Conservation (phyloP, 2,888 invertebrate genomes). For the Erebia aethiops region DNA sequence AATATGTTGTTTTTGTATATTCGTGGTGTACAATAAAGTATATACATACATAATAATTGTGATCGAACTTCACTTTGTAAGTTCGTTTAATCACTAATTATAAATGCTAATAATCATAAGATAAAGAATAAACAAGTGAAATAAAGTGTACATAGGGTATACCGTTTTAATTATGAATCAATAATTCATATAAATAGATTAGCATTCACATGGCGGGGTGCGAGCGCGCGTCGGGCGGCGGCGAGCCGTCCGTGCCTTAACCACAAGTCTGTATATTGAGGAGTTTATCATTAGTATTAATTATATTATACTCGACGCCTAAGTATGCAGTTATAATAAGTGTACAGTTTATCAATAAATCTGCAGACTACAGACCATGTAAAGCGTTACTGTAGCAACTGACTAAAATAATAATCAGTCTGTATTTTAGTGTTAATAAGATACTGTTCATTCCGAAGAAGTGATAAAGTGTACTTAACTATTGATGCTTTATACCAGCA, state of each 20-base stretch:
- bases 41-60: too few species aligned
- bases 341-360: constrained; percentile 20
- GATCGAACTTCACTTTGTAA: too few species aligned
- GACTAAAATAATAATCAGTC: not conserved
- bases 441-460: constrained; percentile 6
- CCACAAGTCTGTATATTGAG: constrained; percentile 61
- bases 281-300: constrained; percentile 25
- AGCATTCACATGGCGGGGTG: constrained; percentile 28
- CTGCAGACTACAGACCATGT: not conserved
- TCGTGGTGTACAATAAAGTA: too few species aligned
- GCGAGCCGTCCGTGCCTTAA: constrained; percentile 67
- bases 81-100: too few species aligned
- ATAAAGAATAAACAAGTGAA: too few species aligned
- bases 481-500: constrained; percentile 37
- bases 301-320: not conserved
- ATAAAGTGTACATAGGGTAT: too few species aligned
- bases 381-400: not conserved
- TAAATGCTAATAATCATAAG: too few species aligned
- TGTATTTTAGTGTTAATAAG: constrained; percentile 11
- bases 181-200: not conserved
- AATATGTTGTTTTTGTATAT: too few species aligned
- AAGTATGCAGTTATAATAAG: constrained; percentile 13
- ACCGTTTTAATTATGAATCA: too few species aligned
- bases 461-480: constrained; percentile 44
- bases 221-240: constrained; percentile 47